Evolutionary conservation across 1,140 invertebrate species (phyloP), one percentile per base, ranked within the genome.

Genomic region (Panulirus ornatus): DNA sequence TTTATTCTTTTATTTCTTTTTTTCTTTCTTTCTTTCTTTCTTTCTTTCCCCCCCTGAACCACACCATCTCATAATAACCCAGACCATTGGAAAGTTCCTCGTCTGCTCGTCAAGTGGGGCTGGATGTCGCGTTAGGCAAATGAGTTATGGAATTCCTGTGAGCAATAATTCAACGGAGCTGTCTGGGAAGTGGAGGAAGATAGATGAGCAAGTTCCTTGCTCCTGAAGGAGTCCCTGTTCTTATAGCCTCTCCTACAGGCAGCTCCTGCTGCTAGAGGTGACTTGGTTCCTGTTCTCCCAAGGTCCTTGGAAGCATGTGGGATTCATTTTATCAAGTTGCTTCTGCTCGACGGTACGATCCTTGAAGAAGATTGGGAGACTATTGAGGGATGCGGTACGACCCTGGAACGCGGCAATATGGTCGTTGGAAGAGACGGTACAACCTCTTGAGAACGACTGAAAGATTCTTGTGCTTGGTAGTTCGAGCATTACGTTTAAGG

Each of bases 71-170:
- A 63, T 83, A n/a, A n/a, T n/a, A 75, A 73, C 79, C 47, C 70
- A 54, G 51, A 66, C 66, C 84, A 87, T 87, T 86, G 84, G 90
- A 87, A 91, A 91, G 76, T 73, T 71, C 84, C 83, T 82, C 78
- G 76, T 91, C 90, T 91, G 63, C 71, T 91, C 90, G 90, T 91
- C 90, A 91, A 54, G 75, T 38, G 44, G 79, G 83, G n/a, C n/a
- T n/a, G n/a, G n/a, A n/a, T 83, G 90, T 91, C 90, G 90, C 83
- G 84, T 91, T 92, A 92, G 90, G 84, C 91, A 92, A 92, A 92
- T 92, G 91, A 92, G 88, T 92, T 92, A 92, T 92, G 91, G 91
- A 92, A 92, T 92, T 91, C 91, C 91, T 81, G 88, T 84, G 63
- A 58, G 88, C 88, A 92, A 92, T 92, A 92, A 91, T 91, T 92